phyloP scores from a whole-genome alignment of 2,113 vertebrate species.

The Arizona elegans region DNA sequence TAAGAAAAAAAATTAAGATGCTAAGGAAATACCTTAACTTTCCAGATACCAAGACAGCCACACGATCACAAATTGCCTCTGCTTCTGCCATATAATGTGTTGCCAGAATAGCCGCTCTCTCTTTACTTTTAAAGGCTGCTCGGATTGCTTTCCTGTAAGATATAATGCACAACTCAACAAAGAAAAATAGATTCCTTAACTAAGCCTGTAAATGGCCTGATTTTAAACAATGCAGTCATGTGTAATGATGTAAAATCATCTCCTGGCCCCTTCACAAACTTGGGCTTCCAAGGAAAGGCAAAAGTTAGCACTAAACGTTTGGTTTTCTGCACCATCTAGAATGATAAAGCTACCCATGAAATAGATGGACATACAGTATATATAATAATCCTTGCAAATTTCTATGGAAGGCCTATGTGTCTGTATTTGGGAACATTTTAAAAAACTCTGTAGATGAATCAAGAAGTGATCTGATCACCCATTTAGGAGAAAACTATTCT shows the following conservation, averaged over 20 bases:
- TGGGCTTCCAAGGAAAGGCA: not conserved
- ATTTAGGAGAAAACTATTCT: not conserved
- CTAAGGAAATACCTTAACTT: slow-evolving; percentile 78
- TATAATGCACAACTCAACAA: fast-evolving
- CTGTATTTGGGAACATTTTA: not conserved
- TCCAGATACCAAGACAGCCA: slow-evolving; percentile 91
- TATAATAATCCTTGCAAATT: not conserved
- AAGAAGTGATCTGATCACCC: not conserved
- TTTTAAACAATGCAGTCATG: not conserved
- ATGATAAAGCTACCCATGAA: not conserved
- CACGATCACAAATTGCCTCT: slow-evolving; percentile 92
- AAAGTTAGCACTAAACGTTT: not conserved
- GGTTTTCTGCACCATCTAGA: not conserved
- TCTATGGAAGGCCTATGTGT: not conserved
- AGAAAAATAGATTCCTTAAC: not conserved
- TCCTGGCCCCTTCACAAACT: not conserved
- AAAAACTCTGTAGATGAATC: not conserved
- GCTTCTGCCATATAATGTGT: slow-evolving; percentile 99
- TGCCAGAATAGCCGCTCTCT: slow-evolving; percentile 87
- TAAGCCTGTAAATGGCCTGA: not conserved
- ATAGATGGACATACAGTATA: not conserved
- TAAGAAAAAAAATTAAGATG: not conserved
- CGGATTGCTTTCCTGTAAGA: slow-evolving; percentile 86
- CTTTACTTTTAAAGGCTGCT: slow-evolving; percentile 85
- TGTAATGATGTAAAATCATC: not conserved